These are phyloP conservation scores for Drosophila kikkawai DNA, from an alignment of 1,140 invertebrate genomes.

Conservation along the genomic window DNA sequence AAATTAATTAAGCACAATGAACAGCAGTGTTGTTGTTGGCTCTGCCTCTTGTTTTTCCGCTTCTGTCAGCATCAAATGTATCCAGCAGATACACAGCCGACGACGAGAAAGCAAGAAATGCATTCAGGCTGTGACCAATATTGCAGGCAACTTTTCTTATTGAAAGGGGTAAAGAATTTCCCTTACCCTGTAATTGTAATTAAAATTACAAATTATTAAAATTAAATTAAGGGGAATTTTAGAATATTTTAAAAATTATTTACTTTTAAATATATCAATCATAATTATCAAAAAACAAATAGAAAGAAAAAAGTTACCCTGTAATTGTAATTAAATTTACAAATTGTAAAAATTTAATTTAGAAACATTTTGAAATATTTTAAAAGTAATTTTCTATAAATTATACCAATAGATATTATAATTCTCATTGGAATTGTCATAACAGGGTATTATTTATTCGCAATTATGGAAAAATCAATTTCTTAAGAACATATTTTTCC, in stretches of 20 bases:
- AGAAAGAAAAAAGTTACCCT: no score
- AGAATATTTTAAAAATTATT: neutral
- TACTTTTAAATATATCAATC: no score
- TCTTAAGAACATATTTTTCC: constrained; percentile 27
- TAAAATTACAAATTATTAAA: neutral
- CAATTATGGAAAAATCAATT: neutral
- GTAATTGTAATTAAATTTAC: no score
- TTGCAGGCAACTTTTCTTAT: neutral
- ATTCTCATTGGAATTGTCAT: no score
- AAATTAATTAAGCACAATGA: constrained; percentile 85
- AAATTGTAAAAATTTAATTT: no score
- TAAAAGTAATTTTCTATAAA: no score
- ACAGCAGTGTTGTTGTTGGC: constrained; percentile 74
- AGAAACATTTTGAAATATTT: no score
- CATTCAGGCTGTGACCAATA: constrained; percentile 26
- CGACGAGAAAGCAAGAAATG: constrained; percentile 30
- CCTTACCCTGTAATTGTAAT: neutral
- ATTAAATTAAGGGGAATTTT: neutral
- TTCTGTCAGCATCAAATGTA: constrained; percentile 55
- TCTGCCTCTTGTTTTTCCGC: constrained; percentile 18
- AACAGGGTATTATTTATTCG: constrained; percentile 14
- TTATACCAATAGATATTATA: no score
- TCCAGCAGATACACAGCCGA: constrained; percentile 54
- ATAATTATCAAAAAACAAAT: no score
- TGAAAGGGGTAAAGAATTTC: no score